Percentiles rank a stretch among this genome's conserved stretches.
These are phyloP conservation scores for Cyphotilapia sp. DNA, from an alignment of 2,113 vertebrate genomes.

Conservation along the genomic window DNA sequence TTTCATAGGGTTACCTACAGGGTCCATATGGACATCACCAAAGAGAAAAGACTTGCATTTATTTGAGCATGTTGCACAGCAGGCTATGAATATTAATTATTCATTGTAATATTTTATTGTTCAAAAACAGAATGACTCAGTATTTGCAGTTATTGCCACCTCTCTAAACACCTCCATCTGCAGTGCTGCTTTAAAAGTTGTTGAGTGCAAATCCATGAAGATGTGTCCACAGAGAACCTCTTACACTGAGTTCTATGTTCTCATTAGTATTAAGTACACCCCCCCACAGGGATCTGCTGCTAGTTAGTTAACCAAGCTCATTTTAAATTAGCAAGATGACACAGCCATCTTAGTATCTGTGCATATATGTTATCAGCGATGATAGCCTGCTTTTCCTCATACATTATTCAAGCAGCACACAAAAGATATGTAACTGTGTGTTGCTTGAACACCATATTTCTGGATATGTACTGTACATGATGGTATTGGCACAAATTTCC, in stretches of 20 bases:
- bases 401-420: constrained; percentile 9
- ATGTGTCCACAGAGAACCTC: not conserved
- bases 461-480: not conserved
- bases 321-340: not conserved
- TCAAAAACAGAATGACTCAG: not conserved
- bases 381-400: not conserved
- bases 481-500: not conserved
- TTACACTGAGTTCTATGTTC: not conserved
- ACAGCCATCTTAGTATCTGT: not conserved
- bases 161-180: not conserved
- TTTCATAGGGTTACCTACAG: not conserved
- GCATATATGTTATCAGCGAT: not conserved
- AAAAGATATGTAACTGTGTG: not conserved
- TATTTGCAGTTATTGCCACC: not conserved
- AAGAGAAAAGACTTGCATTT: not conserved
- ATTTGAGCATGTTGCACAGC: not conserved
- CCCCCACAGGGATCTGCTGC: not conserved
- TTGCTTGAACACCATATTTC: not conserved
- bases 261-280: constrained; percentile 2
- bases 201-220: not conserved
- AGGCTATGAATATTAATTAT: not conserved
- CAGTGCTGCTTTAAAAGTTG: not conserved
- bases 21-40: not conserved
- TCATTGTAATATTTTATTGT: not conserved
- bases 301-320: not conserved